Evolutionary conservation across 2,797 vertebrate species (phyloP).

Genomic region (Gobio occitaniae): DNA sequence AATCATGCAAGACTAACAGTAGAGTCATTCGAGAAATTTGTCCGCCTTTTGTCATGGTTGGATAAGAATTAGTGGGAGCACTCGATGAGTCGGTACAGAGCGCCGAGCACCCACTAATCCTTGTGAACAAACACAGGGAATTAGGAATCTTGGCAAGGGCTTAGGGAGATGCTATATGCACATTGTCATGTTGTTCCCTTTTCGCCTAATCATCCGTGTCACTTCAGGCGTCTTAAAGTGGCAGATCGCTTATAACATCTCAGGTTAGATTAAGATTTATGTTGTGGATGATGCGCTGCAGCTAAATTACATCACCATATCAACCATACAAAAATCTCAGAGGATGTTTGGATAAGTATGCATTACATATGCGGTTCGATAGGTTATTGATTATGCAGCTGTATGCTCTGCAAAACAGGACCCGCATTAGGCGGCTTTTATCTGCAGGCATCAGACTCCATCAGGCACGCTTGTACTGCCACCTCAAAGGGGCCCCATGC

Average conservation of each 20-base stretch:
- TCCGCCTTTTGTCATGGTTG: conserved; percentile 42
- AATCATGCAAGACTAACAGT: conserved; percentile 51
- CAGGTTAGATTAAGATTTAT: conserved; percentile 47
- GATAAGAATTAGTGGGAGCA: conserved; percentile 38
- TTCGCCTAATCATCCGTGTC: conserved; percentile 44
- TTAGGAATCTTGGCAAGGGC: conserved; percentile 27
- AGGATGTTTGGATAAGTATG: conserved; percentile 12
- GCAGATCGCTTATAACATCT: conserved; percentile 48
- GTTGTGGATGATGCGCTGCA: conserved; percentile 16
- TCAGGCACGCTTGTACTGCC: conserved; percentile 66
- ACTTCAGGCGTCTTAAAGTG: conserved; percentile 42
- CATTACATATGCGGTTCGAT: conserved; percentile 41
- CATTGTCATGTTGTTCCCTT: conserved; percentile 48
- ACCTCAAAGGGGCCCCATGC: conserved; percentile 71
- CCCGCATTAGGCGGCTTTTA: conserved; percentile 39
- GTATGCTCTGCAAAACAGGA: conserved; percentile 22
- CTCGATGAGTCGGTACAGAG: conserved; percentile 33
- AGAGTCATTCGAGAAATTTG: conserved; percentile 39
- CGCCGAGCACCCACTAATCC: conserved; percentile 46
- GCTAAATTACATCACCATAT: background rate
- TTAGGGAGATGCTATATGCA: conserved; percentile 34
- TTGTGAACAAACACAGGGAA: conserved; percentile 44
- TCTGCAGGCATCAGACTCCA: conserved; percentile 63
- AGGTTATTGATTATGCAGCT: conserved; percentile 53
- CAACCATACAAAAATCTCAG: conserved; percentile 20